Conservation (phyloP, 2,113 vertebrate genomes). For the Leucopternis melanops region DNA sequence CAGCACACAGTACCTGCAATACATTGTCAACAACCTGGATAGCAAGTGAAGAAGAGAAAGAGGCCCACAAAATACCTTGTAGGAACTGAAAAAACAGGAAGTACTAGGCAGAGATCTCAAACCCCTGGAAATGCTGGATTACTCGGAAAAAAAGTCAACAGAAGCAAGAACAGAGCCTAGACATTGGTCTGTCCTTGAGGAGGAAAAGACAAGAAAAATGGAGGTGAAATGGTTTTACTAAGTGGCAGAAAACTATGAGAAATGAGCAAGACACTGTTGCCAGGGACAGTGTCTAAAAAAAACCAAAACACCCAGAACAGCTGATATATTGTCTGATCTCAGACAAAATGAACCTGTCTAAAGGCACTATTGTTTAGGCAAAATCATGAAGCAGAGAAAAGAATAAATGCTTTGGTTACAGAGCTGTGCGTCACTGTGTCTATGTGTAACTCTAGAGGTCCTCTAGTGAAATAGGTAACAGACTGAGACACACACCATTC, state of each 20-base stretch:
- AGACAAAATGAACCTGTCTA: neutral
- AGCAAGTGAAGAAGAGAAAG: neutral
- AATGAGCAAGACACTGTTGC: neutral
- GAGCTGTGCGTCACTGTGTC: neutral
- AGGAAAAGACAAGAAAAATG: neutral
- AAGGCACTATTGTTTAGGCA: neutral
- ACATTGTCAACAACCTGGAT: neutral
- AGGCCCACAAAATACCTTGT: neutral
- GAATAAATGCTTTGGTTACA: neutral
- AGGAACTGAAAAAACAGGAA: neutral
- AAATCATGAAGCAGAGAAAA: neutral
- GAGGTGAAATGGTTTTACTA: neutral
- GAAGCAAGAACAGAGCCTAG: neutral
- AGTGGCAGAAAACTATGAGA: neutral
- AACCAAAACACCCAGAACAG: neutral
- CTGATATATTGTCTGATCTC: neutral
- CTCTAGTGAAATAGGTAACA: neutral
- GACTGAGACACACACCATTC: rapidly evolving
- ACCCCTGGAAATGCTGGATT: neutral
- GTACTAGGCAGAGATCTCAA: neutral
- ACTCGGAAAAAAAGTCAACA: neutral
- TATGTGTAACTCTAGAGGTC: neutral
- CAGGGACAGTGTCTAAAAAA: neutral
- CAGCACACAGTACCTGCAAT: neutral
- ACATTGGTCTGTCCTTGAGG: neutral